Evolutionary conservation across 2,113 vertebrate genomes (phyloP).

Genomic region (Semnornis frantzii): DNA sequence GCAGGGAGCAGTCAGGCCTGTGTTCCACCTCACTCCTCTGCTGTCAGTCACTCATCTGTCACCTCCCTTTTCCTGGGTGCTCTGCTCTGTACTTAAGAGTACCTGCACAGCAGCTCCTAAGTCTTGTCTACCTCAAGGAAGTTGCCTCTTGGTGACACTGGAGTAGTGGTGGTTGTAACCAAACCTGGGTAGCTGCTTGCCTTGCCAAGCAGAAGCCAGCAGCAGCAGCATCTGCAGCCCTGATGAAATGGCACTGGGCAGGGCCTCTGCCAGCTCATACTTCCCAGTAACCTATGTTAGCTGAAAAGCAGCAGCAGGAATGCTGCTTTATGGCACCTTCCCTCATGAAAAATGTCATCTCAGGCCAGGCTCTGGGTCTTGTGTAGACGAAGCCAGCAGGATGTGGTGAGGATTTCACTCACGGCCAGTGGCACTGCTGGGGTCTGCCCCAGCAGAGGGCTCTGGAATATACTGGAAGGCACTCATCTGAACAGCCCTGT

Average conservation of each 20-base stretch:
- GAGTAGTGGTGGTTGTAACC: background rate
- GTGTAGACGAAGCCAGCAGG: background rate
- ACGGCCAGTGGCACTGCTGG: background rate
- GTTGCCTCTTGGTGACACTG: background rate
- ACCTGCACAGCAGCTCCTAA: background rate
- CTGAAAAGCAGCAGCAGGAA: background rate
- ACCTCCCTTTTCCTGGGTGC: background rate
- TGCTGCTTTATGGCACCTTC: background rate
- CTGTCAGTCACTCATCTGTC: conserved; percentile 7
- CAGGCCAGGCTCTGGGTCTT: background rate
- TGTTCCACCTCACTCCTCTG: background rate
- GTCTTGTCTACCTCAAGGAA: background rate
- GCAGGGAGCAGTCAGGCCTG: background rate
- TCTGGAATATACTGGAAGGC: rapidly evolving
- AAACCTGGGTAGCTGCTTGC: background rate
- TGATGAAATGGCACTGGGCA: background rate
- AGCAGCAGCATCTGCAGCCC: background rate
- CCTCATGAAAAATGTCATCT: background rate
- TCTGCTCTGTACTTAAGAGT: background rate
- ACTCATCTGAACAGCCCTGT: background rate
- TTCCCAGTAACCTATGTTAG: background rate
- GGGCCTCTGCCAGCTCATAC: too few relatives aligned
- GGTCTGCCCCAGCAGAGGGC: background rate
- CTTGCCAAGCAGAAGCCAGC: background rate
- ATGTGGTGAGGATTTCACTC: background rate